Percentiles rank a stretch among this genome's conserved stretches.
Evolutionary conservation across 1,140 invertebrate species (phyloP).

Genomic region (Apocrypta bakeri): DNA sequence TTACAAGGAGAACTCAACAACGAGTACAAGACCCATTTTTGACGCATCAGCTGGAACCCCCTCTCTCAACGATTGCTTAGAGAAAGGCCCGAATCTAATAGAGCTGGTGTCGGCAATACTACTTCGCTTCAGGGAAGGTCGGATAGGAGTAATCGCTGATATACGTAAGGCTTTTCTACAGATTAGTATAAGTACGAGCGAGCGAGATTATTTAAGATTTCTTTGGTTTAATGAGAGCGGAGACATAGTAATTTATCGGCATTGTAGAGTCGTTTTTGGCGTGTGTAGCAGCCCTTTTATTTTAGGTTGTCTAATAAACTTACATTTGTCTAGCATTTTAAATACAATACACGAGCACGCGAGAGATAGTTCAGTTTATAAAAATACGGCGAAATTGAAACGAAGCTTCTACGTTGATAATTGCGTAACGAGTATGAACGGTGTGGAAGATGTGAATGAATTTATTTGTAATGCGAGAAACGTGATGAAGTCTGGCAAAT

Average conservation of each 20-base stretch:
- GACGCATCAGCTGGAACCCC: constrained; percentile 49
- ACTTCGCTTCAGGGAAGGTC: background rate
- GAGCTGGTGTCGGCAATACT: background rate
- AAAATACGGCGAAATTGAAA: background rate
- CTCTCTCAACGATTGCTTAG: constrained; percentile 7
- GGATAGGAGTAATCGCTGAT: background rate
- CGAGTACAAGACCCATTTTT: constrained; percentile 52
- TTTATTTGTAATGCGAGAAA: constrained; percentile 26
- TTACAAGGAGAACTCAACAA: constrained; percentile 48
- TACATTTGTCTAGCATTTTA: too few species aligned
- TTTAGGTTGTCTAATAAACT: background rate
- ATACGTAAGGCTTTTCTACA: background rate
- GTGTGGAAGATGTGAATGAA: background rate
- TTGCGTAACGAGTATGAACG: background rate
- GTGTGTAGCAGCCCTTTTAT: constrained; percentile 1
- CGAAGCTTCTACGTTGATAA: constrained; percentile 7
- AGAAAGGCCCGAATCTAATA: background rate
- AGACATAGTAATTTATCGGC: background rate
- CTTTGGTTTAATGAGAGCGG: background rate
- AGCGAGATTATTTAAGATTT: background rate
- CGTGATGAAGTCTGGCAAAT: constrained; percentile 25
- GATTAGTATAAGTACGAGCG: background rate
- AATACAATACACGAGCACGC: too few species aligned
- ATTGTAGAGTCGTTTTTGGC: constrained; percentile 5
- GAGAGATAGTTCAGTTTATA: background rate